Base-by-base conservation (phyloP, 2,797 vertebrate genomes). In the Choloepus didactylus region DNA sequence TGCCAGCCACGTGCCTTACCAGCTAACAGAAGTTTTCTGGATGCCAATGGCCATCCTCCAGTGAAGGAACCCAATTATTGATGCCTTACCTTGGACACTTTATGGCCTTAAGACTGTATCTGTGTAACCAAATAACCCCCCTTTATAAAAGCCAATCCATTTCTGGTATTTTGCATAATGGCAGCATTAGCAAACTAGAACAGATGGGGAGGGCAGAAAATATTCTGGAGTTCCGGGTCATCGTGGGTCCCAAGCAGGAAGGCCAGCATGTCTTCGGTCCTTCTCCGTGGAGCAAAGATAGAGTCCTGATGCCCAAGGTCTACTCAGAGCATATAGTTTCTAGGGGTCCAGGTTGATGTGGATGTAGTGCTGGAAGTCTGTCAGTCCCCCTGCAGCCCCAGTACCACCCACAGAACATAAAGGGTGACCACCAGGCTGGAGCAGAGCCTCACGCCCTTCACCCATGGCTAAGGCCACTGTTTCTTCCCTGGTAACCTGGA, bases 291-390 rank as follows among this genome's bases (percentile, higher is more conserved):
- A 99, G 96, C 99, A 95, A 99, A 99, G 62, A 98, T 96, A 18
- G 99, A 99, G 95, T 99, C 99, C 82, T 99, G 99, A 97, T 99
- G 98, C 97, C 99, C 99, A 86, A 99, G 98, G 87, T 99, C 99
- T 98, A 99, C 98, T 73, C 99, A 97, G 66, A 99, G 99, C 96
- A 99, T 99, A 69, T 99, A 98, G 82, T 99, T 99, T 97, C 99
- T 99, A 29, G 99, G 99, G 94, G 99, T 98, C 38, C 93, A 99
- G 99, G 72, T 99, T 98, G 82, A 99, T 99, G 95, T 99, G 98
- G 93, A 99, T 98, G 96, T 99, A 99, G 98, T 99, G 99, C 98
- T 99, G 99, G 80, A 98, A 98, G 16, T 94, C 87, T 85, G 98
- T 98, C 29, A 97, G 96, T 95, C 98, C 97, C 91, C 98, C 80